Evolutionary conservation across 2,113 vertebrate species (phyloP).

Genomic region (Pygoscelis adeliae): DNA sequence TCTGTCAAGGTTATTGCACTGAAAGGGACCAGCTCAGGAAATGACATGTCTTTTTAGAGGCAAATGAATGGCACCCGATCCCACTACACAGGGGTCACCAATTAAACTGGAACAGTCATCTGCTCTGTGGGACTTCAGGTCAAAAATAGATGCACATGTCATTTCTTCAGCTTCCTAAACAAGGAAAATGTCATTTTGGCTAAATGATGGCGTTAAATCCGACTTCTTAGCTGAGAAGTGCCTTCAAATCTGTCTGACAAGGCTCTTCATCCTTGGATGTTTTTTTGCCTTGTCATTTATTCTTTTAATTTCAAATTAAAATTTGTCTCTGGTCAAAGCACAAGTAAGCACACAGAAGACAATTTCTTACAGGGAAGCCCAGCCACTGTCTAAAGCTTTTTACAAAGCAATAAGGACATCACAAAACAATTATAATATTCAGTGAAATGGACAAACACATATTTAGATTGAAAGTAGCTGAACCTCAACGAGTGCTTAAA

Average conservation of each 20-base stretch:
- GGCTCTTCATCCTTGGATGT: not conserved
- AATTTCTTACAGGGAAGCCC: not conserved
- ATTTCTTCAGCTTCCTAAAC: not conserved
- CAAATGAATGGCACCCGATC: not conserved
- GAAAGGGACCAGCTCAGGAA: not conserved
- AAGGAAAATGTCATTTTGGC: not conserved
- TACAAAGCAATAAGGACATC: not conserved
- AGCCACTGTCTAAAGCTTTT: not conserved
- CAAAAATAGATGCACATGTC: not conserved
- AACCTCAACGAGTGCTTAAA: not conserved
- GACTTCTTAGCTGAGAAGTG: not conserved
- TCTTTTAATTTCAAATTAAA: slow-evolving; percentile 30
- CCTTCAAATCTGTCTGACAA: slow-evolving; percentile 31
- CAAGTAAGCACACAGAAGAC: not conserved
- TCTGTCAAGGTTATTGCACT: not conserved
- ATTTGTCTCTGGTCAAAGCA: not conserved
- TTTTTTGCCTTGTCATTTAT: not conserved
- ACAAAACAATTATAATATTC: not conserved
- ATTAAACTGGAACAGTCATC: not conserved
- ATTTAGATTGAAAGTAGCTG: not conserved
- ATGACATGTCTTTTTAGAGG: not conserved
- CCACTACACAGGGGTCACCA: not conserved
- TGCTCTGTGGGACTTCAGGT: not conserved
- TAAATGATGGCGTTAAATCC: slow-evolving; percentile 1
- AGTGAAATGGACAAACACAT: not conserved